These are phyloP conservation scores for Sciaenops ocellatus DNA, from an alignment of 2,797 vertebrate species.

Conservation along the genomic window DNA sequence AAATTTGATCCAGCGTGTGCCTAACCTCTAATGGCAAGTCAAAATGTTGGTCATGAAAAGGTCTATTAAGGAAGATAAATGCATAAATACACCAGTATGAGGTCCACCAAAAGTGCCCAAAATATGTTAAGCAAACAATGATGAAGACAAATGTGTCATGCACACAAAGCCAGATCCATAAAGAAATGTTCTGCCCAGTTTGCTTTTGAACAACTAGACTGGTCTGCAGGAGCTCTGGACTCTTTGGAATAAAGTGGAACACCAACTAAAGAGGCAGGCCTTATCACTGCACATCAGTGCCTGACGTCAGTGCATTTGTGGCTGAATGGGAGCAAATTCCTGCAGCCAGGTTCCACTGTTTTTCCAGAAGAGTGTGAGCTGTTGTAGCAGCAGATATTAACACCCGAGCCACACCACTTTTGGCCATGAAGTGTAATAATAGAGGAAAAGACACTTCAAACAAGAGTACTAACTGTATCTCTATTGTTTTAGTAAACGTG, in stretches of 20 bases:
- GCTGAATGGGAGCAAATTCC: neutral
- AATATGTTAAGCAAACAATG: neutral
- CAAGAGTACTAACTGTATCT: neutral
- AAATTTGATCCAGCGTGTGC: neutral
- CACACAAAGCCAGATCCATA: too few relatives aligned
- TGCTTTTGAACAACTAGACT: neutral
- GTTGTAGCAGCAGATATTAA: neutral
- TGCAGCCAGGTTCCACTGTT: neutral
- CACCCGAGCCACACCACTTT: neutral
- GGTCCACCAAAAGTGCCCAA: neutral
- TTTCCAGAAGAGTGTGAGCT: neutral
- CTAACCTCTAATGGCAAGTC: neutral
- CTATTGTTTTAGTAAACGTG: neutral
- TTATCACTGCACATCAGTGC: neutral
- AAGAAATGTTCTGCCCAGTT: neutral
- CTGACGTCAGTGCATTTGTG: neutral
- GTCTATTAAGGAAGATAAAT: neutral
- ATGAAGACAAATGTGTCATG: too few relatives aligned
- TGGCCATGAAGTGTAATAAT: neutral
- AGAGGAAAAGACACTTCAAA: neutral
- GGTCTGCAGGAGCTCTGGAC: neutral
- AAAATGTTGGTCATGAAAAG: neutral
- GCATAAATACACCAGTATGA: neutral
- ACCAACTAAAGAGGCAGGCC: neutral
- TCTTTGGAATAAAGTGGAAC: neutral